Base-by-base conservation (phyloP, 1,140 invertebrate species). In the Diprion similis region DNA sequence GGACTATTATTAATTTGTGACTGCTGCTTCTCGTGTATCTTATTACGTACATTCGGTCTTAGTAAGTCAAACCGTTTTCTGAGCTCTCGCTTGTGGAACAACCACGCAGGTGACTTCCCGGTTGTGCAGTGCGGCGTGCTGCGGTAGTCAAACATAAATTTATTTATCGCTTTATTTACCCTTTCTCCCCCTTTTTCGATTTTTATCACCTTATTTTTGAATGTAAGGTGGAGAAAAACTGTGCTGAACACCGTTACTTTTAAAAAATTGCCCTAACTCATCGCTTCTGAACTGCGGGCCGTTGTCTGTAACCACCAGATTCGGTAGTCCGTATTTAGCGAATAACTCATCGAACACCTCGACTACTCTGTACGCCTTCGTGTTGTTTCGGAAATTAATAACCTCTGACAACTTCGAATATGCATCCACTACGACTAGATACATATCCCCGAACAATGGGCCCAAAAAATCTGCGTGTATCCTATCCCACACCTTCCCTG, bases 111-210 rank as follows among this genome's bases (percentile, higher is more conserved):
- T 10, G 70, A 68, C 73, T 47, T 68, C 46, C 76, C 79, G 71
- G 79, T 83, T 71, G 81, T 81, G 11, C 24, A 71, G 74, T 85
- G 83, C 68, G 78, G 68, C 1, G 78, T 79, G 68, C 76, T 79
- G 9, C 82, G 69, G 73, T 84, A 84, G 7, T 66, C 46, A 66
- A 82, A 73, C 17, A 84, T 75, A 73, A 82, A 84, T 11, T 71
- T 70, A 67, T 71, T 70, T 51, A 83, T 67, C 13, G 80, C 77
- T n/a, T 46, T 70, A 15, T 81, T 71, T 19, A 77, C 0, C 10
- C 45, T 66, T 66, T 48, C 66, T 71, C 70, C 73, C 18, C 70
- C 71, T 66, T 76, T 69, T 11, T 77, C 47, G 47, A 79, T 78
- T 70, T 78, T 78, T 70, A 78, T 80, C 45, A 83, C 75, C 9